Conservation (phyloP, 2,888 invertebrate genomes). For the Macrophya annulata region DNA sequence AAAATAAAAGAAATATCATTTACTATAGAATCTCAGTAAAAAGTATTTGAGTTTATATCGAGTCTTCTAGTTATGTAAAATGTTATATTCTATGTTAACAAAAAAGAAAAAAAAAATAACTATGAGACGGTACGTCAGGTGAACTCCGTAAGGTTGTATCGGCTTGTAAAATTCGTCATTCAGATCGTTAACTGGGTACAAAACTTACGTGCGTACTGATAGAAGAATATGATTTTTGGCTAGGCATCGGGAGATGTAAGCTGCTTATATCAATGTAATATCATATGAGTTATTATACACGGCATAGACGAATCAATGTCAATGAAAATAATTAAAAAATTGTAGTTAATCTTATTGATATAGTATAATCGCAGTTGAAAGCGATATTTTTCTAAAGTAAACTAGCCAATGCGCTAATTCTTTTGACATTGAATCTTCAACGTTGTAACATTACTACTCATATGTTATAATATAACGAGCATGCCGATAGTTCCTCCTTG, state of each 20-base stretch:
- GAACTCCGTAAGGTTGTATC: constrained; percentile 37
- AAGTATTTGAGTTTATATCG: constrained; percentile 51
- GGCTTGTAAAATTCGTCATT: constrained; percentile 60
- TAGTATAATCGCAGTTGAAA: constrained; percentile 46
- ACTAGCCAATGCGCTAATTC: constrained; percentile 15
- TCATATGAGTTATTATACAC: constrained; percentile 63
- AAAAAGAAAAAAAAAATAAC: not conserved
- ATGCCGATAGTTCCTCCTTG: constrained; percentile 77
- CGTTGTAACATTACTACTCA: constrained; percentile 37
- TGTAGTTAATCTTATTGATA: constrained; percentile 21
- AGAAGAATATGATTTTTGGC: constrained; percentile 64
- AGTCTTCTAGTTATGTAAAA: constrained; percentile 46
- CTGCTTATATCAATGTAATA: constrained; percentile 63
- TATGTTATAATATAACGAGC: constrained; percentile 63
- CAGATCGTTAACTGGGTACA: constrained; percentile 68
- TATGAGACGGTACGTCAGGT: constrained; percentile 12
- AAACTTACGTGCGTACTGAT: constrained; percentile 67
- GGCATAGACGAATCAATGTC: constrained; percentile 45
- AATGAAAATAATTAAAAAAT: constrained; percentile 29
- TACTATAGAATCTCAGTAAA: constrained; percentile 48
- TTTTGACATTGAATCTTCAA: constrained; percentile 31
- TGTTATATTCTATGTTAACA: constrained; percentile 50
- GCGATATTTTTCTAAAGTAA: constrained; percentile 5
- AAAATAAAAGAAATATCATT: constrained; percentile 38
- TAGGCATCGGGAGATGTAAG: constrained; percentile 58